Percentiles rank a stretch among this genome's conserved stretches.
phyloP scores from a whole-genome alignment of 2,888 invertebrate genomes.

The Antheraea yamamai region DNA sequence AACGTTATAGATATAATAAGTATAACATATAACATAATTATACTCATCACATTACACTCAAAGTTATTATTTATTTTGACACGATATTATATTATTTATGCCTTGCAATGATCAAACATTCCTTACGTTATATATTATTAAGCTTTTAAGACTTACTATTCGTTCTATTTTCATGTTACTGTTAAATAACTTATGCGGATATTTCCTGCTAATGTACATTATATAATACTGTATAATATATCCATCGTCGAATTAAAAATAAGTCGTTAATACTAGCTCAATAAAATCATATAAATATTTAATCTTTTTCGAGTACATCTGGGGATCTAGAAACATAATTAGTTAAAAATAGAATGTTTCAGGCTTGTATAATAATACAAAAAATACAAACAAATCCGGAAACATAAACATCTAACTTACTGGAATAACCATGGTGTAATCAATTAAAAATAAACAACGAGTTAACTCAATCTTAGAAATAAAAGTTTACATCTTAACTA shows the following conservation, averaged over 20 bases:
- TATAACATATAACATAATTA: no score
- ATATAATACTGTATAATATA: neutral
- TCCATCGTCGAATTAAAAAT: neutral
- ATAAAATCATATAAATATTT: no score
- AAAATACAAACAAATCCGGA: neutral
- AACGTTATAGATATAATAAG: no score
- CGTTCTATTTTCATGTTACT: neutral
- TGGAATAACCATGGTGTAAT: neutral
- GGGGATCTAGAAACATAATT: neutral
- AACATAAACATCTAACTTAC: neutral
- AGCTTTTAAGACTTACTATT: neutral
- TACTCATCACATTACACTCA: no score
- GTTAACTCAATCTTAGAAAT: neutral
- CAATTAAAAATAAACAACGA: constrained; percentile 3
- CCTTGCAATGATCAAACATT: no score
- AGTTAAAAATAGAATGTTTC: neutral
- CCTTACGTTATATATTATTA: no score
- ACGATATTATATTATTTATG: no score
- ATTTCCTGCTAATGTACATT: neutral
- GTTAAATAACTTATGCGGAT: neutral
- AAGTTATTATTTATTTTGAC: no score
- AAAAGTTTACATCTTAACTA: constrained; percentile 2
- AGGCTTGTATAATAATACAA: neutral
- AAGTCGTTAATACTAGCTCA: neutral
- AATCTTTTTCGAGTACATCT: no score